Conservation (phyloP, 2,888 invertebrate genomes). For the Anticlea derivata region DNA sequence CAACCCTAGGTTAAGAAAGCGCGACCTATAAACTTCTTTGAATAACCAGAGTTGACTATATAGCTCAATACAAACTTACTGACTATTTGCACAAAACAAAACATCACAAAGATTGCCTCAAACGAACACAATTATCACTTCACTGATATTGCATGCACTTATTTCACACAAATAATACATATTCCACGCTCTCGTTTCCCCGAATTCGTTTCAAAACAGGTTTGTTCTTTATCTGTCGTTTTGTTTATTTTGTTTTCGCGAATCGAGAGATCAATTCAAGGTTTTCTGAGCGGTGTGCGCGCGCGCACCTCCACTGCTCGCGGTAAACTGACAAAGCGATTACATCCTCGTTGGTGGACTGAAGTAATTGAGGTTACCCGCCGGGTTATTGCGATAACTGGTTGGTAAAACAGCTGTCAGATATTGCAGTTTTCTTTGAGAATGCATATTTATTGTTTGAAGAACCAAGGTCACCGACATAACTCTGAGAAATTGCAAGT, state of each 20-base stretch:
- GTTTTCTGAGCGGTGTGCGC: conserved; percentile 5
- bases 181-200: not conserved
- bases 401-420: not conserved
- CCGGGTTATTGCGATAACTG: conserved; percentile 14
- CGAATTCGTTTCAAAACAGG: conserved; percentile 5
- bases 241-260: conserved; percentile 12
- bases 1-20: too few relatives aligned
- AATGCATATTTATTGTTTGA: too few relatives aligned
- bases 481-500: too few relatives aligned
- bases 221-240: conserved; percentile 20
- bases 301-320: conserved; percentile 2
- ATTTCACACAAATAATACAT: not conserved
- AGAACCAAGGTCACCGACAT: too few relatives aligned
- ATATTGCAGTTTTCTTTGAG: not conserved
- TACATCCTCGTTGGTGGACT: too few relatives aligned
- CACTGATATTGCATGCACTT: not conserved
- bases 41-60: too few relatives aligned
- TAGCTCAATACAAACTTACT: too few relatives aligned
- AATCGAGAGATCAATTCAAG: conserved; percentile 4
- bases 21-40: too few relatives aligned
- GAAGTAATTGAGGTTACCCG: conserved; percentile 16
- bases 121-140: not conserved
- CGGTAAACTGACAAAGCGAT: conserved; percentile 10
- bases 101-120: not conserved
- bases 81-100: not conserved